phyloP scores from a whole-genome alignment of 2,797 vertebrate species.

The Chloroceryle inda region DNA sequence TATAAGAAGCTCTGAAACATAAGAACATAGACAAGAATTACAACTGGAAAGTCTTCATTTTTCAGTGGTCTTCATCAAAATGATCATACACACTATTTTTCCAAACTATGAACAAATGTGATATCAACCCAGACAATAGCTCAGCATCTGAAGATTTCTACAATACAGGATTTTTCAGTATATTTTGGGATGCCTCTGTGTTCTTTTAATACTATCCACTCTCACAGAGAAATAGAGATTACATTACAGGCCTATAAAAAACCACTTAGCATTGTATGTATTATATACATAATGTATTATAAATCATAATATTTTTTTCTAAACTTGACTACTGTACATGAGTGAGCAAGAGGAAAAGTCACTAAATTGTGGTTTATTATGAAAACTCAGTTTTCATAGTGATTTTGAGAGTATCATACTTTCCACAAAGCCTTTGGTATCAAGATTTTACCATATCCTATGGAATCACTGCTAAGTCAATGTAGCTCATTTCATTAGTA shows the following conservation, averaged over 20 bases:
- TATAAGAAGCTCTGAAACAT: background rate
- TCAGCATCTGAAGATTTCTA: background rate
- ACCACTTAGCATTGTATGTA: background rate
- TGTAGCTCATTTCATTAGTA: slow-evolving; percentile 26
- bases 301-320: background rate
- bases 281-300: background rate
- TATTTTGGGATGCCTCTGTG: background rate
- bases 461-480: background rate
- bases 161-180: background rate
- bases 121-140: background rate
- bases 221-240: background rate
- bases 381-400: background rate
- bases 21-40: background rate
- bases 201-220: background rate
- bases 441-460: background rate
- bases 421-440: background rate
- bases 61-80: background rate
- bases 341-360: background rate
- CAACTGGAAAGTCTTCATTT: background rate
- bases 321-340: background rate
- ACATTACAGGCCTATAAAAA: background rate
- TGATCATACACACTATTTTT: background rate
- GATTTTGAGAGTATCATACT: background rate
- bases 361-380: background rate
- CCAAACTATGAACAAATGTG: background rate